A percentile compares a stretch with the other conserved stretches of the same genome.
phyloP scores from a whole-genome alignment of 2,888 invertebrate species.

The Homarus gammarus region DNA sequence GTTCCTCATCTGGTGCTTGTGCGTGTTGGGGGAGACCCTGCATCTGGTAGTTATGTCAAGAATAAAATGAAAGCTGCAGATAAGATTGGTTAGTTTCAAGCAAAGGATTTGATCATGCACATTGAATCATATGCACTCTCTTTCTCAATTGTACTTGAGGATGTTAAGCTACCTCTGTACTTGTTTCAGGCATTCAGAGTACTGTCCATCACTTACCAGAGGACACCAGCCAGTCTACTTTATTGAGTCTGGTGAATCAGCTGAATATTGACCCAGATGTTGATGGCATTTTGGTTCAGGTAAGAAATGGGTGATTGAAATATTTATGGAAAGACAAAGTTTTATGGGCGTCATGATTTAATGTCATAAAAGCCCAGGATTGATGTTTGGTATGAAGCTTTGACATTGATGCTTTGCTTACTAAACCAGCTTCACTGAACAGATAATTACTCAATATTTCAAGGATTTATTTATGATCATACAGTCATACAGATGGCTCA shows the following conservation, averaged over 20 bases:
- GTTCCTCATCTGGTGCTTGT: constrained; percentile 61
- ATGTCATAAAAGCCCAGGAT: too few relatives aligned
- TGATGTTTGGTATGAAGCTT: too few relatives aligned
- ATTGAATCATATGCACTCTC: too few relatives aligned
- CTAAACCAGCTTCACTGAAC: too few relatives aligned
- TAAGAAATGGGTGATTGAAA: constrained; percentile 77
- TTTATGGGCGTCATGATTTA: too few relatives aligned
- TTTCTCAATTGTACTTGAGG: too few relatives aligned
- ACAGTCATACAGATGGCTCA: too few relatives aligned
- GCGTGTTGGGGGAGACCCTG: constrained; percentile 55
- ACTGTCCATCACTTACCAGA: constrained; percentile 56
- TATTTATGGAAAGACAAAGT: too few relatives aligned
- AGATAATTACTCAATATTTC: too few relatives aligned
- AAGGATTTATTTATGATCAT: too few relatives aligned
- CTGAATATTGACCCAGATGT: constrained; percentile 86
- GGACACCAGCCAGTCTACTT: constrained; percentile 60
- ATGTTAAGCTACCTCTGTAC: neutral
- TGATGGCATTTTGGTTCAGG: constrained; percentile 90
- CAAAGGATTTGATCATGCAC: too few relatives aligned
- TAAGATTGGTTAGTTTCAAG: constrained; percentile 49
- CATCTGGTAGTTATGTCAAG: constrained; percentile 60
- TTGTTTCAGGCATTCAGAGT: constrained; percentile 56
- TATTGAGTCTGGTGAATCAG: constrained; percentile 48
- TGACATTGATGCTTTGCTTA: too few relatives aligned
- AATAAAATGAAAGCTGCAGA: constrained; percentile 64